Conservation (phyloP, 2,888 invertebrate genomes). For the Rhogogaster chlorosoma region DNA sequence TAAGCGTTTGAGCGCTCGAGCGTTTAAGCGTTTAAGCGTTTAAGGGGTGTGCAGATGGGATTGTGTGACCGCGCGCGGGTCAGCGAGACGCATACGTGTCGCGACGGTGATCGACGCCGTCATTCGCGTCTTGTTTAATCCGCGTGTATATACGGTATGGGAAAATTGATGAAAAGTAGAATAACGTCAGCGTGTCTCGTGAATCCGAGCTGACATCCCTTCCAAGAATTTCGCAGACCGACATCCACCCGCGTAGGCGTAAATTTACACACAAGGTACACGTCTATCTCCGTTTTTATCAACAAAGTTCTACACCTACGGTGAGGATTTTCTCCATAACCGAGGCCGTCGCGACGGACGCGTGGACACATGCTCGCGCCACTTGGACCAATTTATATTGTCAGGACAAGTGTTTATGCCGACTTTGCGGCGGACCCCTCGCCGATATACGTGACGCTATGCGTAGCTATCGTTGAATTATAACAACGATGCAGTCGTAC, state of each 20-base stretch:
- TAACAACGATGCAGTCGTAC: neutral
- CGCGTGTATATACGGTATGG: no score
- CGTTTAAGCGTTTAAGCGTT: conserved; percentile 66
- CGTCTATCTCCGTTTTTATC: neutral
- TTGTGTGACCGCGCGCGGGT: conserved; percentile 70
- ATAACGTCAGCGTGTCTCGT: no score
- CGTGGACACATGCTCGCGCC: conserved; percentile 49
- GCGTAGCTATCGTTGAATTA: conserved; percentile 38
- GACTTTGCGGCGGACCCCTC: conserved; percentile 48
- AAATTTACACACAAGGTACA: no score
- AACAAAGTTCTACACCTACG: neutral
- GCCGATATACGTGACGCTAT: conserved; percentile 40
- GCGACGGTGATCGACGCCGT: conserved; percentile 22
- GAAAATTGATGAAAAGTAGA: no score
- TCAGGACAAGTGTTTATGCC: conserved; percentile 44
- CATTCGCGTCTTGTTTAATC: conserved; percentile 16
- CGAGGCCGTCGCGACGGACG: conserved; percentile 41
- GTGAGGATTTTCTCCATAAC: neutral
- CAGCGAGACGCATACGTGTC: conserved; percentile 31
- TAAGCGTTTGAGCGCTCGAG: conserved; percentile 53
- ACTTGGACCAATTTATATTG: conserved; percentile 45
- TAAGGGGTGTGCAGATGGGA: conserved; percentile 73
- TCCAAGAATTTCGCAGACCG: no score
- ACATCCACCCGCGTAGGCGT: no score
- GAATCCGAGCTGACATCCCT: no score